A percentile compares a stretch with the other conserved stretches of the same genome.
Evolutionary conservation across 2,888 invertebrate genomes (phyloP).

Genomic region (Chymomyza procnemis): DNA sequence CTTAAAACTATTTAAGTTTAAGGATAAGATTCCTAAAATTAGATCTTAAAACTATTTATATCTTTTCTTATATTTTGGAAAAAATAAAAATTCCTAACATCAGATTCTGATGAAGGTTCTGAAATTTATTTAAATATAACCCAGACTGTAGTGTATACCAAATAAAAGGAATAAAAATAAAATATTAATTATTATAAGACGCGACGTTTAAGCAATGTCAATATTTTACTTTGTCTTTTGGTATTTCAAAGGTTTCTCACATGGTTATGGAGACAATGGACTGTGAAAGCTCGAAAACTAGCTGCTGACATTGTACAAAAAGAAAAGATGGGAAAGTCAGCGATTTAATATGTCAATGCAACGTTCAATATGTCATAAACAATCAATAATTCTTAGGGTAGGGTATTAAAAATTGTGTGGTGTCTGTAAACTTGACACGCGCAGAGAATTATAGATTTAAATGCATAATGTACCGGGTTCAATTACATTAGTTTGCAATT

Average conservation of each 20-base stretch:
- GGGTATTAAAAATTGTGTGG: background rate
- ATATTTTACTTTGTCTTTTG: conserved; percentile 45
- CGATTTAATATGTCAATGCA: conserved; percentile 60
- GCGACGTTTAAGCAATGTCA: conserved; percentile 61
- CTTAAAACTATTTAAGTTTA: too few relatives aligned
- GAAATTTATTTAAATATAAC: too few relatives aligned
- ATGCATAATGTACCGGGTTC: too few relatives aligned
- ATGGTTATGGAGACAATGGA: background rate
- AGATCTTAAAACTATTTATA: too few relatives aligned
- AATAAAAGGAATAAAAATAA: conserved; percentile 21
- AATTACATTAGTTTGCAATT: too few relatives aligned
- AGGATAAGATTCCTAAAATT: too few relatives aligned
- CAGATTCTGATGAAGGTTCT: too few relatives aligned
- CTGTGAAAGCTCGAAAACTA: background rate
- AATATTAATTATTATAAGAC: conserved; percentile 29
- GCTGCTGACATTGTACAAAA: conserved; percentile 52
- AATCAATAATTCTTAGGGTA: conserved; percentile 47
- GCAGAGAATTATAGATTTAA: too few relatives aligned
- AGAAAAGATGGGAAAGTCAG: conserved; percentile 36
- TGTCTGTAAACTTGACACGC: background rate
- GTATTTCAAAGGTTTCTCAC: conserved; percentile 66
- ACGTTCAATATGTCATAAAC: conserved; percentile 29
- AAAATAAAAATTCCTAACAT: too few relatives aligned
- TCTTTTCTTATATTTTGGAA: too few relatives aligned
- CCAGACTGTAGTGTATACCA: background rate